Base-by-base conservation (phyloP, 1,140 invertebrate genomes). In the Drosophila yakuba region DNA sequence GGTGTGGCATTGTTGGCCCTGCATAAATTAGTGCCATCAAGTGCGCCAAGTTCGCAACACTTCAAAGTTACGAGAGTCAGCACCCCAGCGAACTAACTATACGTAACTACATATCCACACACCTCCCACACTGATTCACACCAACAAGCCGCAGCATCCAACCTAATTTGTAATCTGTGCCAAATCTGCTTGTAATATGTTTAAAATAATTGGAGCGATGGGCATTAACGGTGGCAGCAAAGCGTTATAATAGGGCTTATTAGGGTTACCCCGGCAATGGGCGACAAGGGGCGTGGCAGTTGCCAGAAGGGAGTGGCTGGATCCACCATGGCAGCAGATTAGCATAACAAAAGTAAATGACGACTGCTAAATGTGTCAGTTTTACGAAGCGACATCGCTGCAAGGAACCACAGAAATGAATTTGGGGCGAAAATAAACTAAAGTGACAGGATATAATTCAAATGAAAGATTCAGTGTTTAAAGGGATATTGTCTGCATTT, bases 131-230 rank as follows among this genome's bases (percentile, higher is more conserved):
- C 28, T 44, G 35, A 41, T 48, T 58, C 45, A 20, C 36, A 44
- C 17, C 66, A 60, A 20, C 41, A 43, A n/a, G 39, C 48, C 35
- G 35, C 58, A 44, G 20, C 39, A 69, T 17, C 35, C 55, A 55
- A 76, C 48, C 60, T 66, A 50, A 50, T 56, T 60, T 83, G 83
- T 86, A 88, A 86, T 86, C 83, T 89, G 79, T 54, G 60, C 75
- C 60, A 83, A 86, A 86, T 86, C 84, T 88, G 71, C 84, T 80
- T 86, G 84, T 89, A 88, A 88, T 83, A 88, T 89, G 83, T 89
- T 86, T 83, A 86, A 86, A 83, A 86, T 86, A 88, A 85, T 85
- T 85, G 78, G 63, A 74, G 78, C 66, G 74, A 83, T 83, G 71
- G 63, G 75, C 78, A 88, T 83, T 86, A 88, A 61, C 47, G 79